Evolutionary conservation across 2,797 vertebrate genomes (phyloP), one percentile per base, ranked within the genome.

Genomic region (Aulostomus chinensis): DNA sequence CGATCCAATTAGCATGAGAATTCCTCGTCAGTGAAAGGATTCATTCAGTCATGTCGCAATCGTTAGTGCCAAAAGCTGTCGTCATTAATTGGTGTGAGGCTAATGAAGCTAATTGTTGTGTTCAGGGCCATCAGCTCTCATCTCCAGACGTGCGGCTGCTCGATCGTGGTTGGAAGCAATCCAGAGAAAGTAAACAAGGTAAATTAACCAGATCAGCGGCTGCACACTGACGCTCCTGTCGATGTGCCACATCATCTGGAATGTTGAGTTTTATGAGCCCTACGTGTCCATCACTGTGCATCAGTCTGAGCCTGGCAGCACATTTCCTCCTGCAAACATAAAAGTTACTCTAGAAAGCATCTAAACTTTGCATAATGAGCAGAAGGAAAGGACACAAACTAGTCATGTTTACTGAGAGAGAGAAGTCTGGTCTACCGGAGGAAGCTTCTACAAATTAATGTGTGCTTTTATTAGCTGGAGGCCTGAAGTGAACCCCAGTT

Each of bases 141-240:
- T 80, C 84, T 99, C 47, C 97, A 99, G 85, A 99, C 97, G 4
- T 99, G 97, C 39, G 97, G 97, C 82, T 99, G 96, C 69, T 99
- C 97, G 8, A 92, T 99, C 10, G 95, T 99, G 3, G 93, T 99
- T 58, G 97, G 97, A 72, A 98, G 96, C 90, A 98, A 96, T 24
- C 90, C 96, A 51, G 95, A 98, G 71, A 98, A 99, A 93, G 92
- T 99, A 45, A 99, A 99, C 80, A 99, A 99, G 94, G 97, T 99
- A 92, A 33, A 37, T 82, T 29, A 28, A 28, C 32, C 4, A 4
- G n/a, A 51, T 50, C 38, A 64, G 2, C 28, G 10, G 5, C 13
- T 41, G 3, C 10, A 26, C 15, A 18, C 25, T 7, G 11, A 7
- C 17, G 4, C 20, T 20, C 7, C 6, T 37, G n/a, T 37, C n/a